Percentiles rank a stretch among this genome's conserved stretches.
These are phyloP conservation scores for Oligia latruncula DNA, from an alignment of 2,888 invertebrate species.

Conservation along the genomic window DNA sequence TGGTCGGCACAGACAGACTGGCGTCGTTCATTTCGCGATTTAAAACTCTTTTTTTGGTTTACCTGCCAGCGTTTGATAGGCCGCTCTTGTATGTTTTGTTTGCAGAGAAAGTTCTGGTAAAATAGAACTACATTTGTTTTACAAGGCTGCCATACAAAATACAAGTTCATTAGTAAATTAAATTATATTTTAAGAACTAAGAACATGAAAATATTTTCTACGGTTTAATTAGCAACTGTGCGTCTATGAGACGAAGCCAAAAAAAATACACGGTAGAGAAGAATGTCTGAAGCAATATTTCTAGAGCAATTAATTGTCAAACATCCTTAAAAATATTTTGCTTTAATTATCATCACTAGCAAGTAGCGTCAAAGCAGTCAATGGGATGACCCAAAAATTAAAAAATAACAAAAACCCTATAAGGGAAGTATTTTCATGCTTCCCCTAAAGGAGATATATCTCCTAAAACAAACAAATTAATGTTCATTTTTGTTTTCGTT, in stretches of 20 bases:
- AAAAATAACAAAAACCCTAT: not conserved
- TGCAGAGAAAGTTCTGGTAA: conserved; percentile 45
- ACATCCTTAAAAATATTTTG: not conserved
- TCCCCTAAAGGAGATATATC: not conserved
- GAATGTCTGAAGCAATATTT: not conserved
- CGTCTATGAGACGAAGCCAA: not conserved
- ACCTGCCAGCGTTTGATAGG: conserved; percentile 48
- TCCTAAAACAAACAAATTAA: too few species aligned
- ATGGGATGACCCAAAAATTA: too few species aligned
- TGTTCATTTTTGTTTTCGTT: not conserved
- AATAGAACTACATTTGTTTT: not conserved
- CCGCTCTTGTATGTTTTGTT: conserved; percentile 32
- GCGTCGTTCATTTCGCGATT: conserved; percentile 78
- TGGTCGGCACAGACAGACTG: conserved; percentile 72
- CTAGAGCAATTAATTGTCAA: not conserved
- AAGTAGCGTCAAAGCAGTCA: not conserved
- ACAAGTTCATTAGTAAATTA: not conserved
- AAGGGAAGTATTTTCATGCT: not conserved
- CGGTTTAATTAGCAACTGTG: not conserved
- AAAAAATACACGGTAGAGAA: not conserved
- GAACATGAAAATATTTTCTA: too few species aligned
- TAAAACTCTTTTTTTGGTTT: conserved; percentile 61
- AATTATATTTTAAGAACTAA: not conserved
- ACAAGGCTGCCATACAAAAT: not conserved
- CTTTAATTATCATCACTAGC: not conserved